These are phyloP conservation scores for Collichthys lucidus DNA, from an alignment of 2,113 vertebrate species.

Conservation along the genomic window DNA sequence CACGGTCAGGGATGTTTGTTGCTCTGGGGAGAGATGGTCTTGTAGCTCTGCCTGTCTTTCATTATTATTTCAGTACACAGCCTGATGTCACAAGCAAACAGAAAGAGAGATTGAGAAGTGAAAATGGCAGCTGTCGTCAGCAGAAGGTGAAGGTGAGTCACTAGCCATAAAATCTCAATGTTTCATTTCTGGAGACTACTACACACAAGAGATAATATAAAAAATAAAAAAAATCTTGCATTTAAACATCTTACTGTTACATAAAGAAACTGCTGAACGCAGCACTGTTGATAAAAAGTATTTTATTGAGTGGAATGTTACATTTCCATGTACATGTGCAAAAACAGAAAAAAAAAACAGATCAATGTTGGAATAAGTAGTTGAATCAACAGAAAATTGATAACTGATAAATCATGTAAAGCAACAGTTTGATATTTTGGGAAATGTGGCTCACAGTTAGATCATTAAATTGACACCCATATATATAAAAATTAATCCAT, in stretches of 20 bases:
- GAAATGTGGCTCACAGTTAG: background rate
- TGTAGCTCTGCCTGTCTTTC: conserved; percentile 53
- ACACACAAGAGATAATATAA: background rate
- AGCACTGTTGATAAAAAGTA: conserved; percentile 6
- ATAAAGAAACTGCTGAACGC: background rate
- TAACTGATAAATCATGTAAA: background rate
- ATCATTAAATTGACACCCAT: background rate
- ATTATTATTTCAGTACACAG: conserved; percentile 67
- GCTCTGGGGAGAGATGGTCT: conserved; percentile 55
- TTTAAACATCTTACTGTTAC: background rate
- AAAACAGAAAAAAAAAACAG: background rate
- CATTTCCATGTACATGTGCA: conserved; percentile 12
- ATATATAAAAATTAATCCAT: too few species aligned
- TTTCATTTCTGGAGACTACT: background rate
- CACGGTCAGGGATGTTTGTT: conserved; percentile 39
- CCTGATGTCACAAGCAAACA: conserved; percentile 45
- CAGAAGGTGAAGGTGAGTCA: conserved; percentile 57
- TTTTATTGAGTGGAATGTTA: conserved; percentile 48
- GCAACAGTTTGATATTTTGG: background rate
- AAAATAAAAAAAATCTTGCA: background rate
- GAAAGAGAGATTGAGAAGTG: conserved; percentile 33
- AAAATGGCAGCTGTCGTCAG: conserved; percentile 52
- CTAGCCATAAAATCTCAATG: background rate
- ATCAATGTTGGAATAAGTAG: background rate
- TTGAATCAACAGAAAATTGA: background rate